These are phyloP conservation scores for Apamea epomidion DNA, from an alignment of 2,888 invertebrate species.

Conservation along the genomic window DNA sequence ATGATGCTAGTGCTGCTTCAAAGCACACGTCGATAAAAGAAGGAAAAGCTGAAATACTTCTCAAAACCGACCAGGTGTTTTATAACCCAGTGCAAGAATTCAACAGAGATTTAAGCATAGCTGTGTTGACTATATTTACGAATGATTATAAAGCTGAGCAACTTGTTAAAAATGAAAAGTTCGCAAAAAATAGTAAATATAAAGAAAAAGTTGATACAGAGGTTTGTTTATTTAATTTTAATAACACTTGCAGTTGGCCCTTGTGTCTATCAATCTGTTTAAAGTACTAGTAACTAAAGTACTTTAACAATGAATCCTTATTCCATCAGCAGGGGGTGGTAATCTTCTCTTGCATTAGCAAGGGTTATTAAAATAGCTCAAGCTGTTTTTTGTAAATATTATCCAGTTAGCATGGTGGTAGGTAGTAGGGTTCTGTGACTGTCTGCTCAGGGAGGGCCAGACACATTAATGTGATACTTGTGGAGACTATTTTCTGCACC, in stretches of 20 bases:
- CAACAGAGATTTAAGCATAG: slow-evolving; percentile 97
- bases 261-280: not conserved
- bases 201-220: slow-evolving; percentile 53
- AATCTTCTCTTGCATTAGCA: not conserved
- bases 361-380: not conserved
- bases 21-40: slow-evolving; percentile 91
- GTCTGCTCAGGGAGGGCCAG: not conserved
- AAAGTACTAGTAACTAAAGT: not conserved
- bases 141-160: slow-evolving; percentile 85
- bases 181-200: slow-evolving; percentile 65
- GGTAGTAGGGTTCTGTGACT: not conserved
- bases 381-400: not conserved
- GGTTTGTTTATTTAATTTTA: slow-evolving; percentile 52
- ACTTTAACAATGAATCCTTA: not conserved
- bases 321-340: not conserved
- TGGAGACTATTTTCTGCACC: not conserved
- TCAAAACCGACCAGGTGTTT: slow-evolving; percentile 95
- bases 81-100: slow-evolving; percentile 99
- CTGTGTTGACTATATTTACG: slow-evolving; percentile 93
- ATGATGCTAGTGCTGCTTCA: slow-evolving; percentile 68
- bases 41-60: slow-evolving; percentile 94
- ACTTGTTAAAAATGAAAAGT: slow-evolving; percentile 70
- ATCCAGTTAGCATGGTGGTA: not conserved
- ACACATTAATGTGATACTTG: not conserved
- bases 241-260: not conserved